These are phyloP conservation scores for Aptenodytes patagonicus DNA, from an alignment of 2,113 vertebrate genomes.

Conservation along the genomic window DNA sequence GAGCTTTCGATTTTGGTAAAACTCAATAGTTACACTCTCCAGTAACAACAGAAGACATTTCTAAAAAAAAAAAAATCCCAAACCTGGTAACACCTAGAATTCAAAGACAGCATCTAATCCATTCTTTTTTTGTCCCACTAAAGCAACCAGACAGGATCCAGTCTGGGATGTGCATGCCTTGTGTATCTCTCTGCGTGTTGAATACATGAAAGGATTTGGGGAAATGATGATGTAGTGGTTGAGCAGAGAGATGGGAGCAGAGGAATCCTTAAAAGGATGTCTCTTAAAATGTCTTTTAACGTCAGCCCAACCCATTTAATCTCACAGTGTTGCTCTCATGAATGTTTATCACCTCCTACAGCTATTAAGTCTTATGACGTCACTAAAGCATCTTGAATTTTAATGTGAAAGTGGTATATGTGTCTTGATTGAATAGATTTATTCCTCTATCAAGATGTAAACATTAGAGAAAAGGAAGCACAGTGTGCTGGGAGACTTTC, in stretches of 20 bases:
- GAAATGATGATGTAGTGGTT: not conserved
- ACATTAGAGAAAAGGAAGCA: not conserved
- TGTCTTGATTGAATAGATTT: not conserved
- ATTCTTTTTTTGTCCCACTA: not conserved
- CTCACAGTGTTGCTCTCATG: not conserved
- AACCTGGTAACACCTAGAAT: not conserved
- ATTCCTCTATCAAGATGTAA: not conserved
- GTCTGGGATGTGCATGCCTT: not conserved
- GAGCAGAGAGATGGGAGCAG: not conserved
- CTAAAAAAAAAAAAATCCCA: not conserved
- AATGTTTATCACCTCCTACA: not conserved
- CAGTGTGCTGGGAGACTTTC: not conserved
- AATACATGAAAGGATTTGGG: not conserved
- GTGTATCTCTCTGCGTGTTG: not conserved
- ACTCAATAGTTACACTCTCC: not conserved
- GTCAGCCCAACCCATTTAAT: not conserved
- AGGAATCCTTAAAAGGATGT: not conserved
- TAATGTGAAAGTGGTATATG: not conserved
- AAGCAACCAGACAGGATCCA: not conserved
- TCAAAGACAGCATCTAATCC: not conserved
- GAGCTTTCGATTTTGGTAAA: not conserved
- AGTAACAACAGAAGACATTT: not conserved
- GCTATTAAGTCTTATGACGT: not conserved
- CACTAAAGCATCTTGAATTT: not conserved
- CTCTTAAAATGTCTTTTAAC: not conserved